Percentiles rank a stretch among this genome's conserved stretches.
phyloP scores from a whole-genome alignment of 2,888 invertebrate species.

The Drosophila testacea region DNA sequence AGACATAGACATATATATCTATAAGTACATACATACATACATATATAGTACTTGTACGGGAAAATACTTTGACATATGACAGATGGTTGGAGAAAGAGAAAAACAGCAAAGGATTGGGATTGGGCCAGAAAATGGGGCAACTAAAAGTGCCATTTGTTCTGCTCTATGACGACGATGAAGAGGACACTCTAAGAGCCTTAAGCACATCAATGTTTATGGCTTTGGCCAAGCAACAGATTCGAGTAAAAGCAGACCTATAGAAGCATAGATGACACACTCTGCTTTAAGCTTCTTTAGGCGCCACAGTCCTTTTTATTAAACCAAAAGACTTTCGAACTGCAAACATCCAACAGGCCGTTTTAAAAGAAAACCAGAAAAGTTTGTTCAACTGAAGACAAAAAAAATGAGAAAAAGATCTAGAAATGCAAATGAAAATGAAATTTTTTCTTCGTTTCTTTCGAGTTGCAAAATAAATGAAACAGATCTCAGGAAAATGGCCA shows the following conservation, averaged over 20 bases:
- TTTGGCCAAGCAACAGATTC: conserved; percentile 19
- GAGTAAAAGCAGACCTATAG: conserved; percentile 1
- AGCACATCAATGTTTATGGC: conserved; percentile 49
- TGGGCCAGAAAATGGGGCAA: conserved; percentile 6
- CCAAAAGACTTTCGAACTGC: background rate
- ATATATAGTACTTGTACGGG: background rate
- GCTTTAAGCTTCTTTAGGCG: conserved; percentile 38
- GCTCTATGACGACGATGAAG: conserved; percentile 7
- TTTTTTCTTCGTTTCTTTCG: background rate
- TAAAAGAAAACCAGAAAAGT: background rate
- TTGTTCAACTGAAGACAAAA: background rate
- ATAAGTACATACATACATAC: background rate
- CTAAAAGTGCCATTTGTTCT: conserved; percentile 9
- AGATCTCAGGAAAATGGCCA: background rate
- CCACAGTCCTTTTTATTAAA: background rate
- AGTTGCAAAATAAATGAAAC: background rate
- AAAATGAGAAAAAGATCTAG: background rate
- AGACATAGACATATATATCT: background rate
- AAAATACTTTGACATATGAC: conserved; percentile 1
- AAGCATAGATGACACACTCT: background rate
- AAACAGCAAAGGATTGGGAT: conserved; percentile 16
- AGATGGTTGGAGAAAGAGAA: conserved; percentile 5
- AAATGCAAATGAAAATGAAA: background rate
- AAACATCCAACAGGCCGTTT: background rate
- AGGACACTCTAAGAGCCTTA: conserved; percentile 24